Percentiles rank a stretch among this genome's conserved stretches.
These are phyloP conservation scores for Tragelaphus strepsiceros DNA, from an alignment of 2,113 vertebrate species.

Conservation along the genomic window DNA sequence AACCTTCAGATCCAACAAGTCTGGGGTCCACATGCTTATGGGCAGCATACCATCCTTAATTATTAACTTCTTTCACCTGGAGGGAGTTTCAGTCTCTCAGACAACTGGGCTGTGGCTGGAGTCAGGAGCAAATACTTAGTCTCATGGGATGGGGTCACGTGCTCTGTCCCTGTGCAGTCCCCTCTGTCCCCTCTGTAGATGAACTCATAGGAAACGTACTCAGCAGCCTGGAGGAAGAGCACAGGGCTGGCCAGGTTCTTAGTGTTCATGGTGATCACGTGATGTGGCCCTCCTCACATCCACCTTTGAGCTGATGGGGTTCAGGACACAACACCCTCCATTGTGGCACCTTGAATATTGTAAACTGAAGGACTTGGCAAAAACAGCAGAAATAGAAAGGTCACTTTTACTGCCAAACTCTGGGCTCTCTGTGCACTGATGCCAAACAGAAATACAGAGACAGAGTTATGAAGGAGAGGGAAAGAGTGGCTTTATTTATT, in stretches of 20 bases:
- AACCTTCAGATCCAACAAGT: background rate
- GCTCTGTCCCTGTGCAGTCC: rapidly evolving
- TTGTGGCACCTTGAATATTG: background rate
- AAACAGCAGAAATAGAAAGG: background rate
- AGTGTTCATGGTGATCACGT: rapidly evolving
- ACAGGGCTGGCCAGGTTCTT: background rate
- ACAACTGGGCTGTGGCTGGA: background rate
- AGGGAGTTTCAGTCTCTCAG: background rate
- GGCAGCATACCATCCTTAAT: background rate
- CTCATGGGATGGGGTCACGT: background rate
- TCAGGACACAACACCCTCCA: background rate
- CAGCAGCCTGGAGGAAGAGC: background rate
- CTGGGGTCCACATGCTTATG: background rate
- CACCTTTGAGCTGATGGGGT: background rate
- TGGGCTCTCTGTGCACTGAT: background rate
- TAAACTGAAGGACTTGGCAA: background rate
- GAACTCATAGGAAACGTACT: background rate
- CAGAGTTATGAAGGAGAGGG: background rate
- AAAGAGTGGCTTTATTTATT: background rate
- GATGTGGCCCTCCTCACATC: too few relatives aligned
- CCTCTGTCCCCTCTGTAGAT: background rate
- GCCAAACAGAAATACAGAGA: background rate
- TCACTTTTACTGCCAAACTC: background rate
- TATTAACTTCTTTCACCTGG: background rate
- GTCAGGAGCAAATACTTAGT: background rate